Base-by-base conservation (phyloP, 2,888 invertebrate genomes). In the Drosophila cracens region DNA sequence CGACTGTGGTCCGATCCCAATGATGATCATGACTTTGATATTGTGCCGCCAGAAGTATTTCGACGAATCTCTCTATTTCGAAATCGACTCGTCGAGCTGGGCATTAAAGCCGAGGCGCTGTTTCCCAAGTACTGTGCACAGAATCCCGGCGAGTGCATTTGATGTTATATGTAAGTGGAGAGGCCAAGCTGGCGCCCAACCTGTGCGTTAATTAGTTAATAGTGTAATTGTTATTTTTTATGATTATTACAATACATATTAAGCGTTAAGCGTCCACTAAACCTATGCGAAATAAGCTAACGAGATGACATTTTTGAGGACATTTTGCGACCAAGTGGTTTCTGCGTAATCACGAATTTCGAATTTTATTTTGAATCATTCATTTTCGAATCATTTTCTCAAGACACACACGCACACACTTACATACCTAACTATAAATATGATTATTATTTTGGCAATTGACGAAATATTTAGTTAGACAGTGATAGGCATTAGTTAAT, bases 1-100 rank as follows among this genome's bases (percentile, higher is more conserved):
- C 94, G 97, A 65, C 84, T 93, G 18, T 93, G 93, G 93, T 89
- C 91, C 2, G 93, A 93, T 91, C 93, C 93, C 0, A 91, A 91
- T 76, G 93, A 93, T 79, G 93, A 92, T 59, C 91, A 92, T 49
- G 93, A 93, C 40, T 91, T 92, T 70, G 93, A 93, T 70, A 70
- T 91, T 18, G 89, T 93, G 57, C 90, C 92, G 52, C 91, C 91
- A 66, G 93, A 93, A 63, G 93, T 93, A 25, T 93, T 93, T 79
- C 92, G 92, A 70, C 89, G 93, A 53, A 92, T 93, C 85, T 93
- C 93, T 18, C 82, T 93, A 62, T 93, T 93, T 82, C 93, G 93
- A 56, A 93, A 92, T 87, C 93, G 93, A 18, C 85, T 93, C 49
- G 91, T 93, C 16, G 93, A 93, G 73, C 77, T 93, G 75, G 93